These are phyloP conservation scores for Eubasilissa splendida DNA, from an alignment of 2,888 invertebrate genomes.

Conservation along the genomic window DNA sequence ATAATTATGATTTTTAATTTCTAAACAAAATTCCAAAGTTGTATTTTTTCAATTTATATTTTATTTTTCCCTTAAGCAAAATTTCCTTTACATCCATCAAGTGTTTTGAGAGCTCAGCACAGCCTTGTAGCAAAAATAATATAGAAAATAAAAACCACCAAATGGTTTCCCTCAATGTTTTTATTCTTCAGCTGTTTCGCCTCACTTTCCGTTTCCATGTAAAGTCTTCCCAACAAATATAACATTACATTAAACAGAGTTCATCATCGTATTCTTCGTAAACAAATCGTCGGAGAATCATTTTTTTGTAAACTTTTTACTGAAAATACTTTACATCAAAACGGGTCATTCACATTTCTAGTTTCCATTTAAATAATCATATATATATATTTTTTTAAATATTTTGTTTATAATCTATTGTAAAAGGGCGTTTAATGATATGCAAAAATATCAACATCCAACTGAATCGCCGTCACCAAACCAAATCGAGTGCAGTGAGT, in stretches of 20 bases:
- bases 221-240: slow-evolving; percentile 1
- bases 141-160: slow-evolving; percentile 47
- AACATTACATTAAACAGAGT: neutral
- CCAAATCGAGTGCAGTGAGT: slow-evolving; percentile 8
- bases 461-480: slow-evolving; percentile 26
- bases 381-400: slow-evolving; percentile 28
- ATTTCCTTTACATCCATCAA: slow-evolving; percentile 45
- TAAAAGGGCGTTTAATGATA: slow-evolving; percentile 55
- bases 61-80: slow-evolving; percentile 48
- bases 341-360: slow-evolving; percentile 27
- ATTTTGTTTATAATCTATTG: slow-evolving; percentile 53
- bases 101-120: slow-evolving; percentile 47
- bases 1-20: no score
- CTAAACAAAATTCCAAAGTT: neutral
- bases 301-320: neutral
- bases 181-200: slow-evolving; percentile 43
- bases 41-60: slow-evolving; percentile 20
- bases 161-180: slow-evolving; percentile 47
- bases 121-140: slow-evolving; percentile 48
- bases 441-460: slow-evolving; percentile 56
- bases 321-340: slow-evolving; percentile 4
- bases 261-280: neutral
- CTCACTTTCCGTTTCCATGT: neutral
- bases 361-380: slow-evolving; percentile 42
- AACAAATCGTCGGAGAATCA: slow-evolving; percentile 27